Evolutionary conservation across 2,888 invertebrate genomes (phyloP).

Genomic region (Eulithis testata): DNA sequence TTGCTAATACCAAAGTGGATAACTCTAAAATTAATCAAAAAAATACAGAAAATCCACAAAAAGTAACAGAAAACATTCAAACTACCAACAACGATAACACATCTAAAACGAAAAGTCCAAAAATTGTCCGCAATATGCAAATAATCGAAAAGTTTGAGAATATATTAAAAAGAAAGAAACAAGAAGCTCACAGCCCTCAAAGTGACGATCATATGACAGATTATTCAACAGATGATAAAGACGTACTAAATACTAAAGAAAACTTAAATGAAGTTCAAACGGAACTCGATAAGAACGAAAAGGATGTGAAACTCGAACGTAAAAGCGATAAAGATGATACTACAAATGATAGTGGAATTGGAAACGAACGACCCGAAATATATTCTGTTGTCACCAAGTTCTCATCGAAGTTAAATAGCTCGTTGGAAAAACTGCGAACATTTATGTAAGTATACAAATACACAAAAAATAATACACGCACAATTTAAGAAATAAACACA

Average conservation of each 20-base stretch:
- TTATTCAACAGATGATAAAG: not conserved
- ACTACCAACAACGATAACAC: too few relatives aligned
- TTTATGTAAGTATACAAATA: constrained; percentile 60
- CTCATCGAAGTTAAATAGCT: constrained; percentile 48
- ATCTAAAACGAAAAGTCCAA: constrained; percentile 32
- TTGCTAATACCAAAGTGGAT: not conserved
- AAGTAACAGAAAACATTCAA: not conserved
- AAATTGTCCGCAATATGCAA: constrained; percentile 44
- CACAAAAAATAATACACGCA: too few relatives aligned
- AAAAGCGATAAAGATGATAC: constrained; percentile 27
- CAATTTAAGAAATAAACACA: too few relatives aligned
- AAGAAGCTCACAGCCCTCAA: not conserved
- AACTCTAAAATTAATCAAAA: too few relatives aligned
- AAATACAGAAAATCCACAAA: not conserved
- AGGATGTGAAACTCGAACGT: not conserved
- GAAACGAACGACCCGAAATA: constrained; percentile 46
- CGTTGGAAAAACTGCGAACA: constrained; percentile 49
- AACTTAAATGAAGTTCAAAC: too few relatives aligned
- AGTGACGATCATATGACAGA: constrained; percentile 10
- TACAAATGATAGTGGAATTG: constrained; percentile 53
- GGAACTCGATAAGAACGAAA: too few relatives aligned
- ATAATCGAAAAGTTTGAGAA: constrained; percentile 45
- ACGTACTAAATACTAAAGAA: not conserved
- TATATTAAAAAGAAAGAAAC: constrained; percentile 21
- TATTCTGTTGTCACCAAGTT: constrained; percentile 50